Conservation (phyloP, 2,888 invertebrate species). For the Lordiphosa fenestrarum region DNA sequence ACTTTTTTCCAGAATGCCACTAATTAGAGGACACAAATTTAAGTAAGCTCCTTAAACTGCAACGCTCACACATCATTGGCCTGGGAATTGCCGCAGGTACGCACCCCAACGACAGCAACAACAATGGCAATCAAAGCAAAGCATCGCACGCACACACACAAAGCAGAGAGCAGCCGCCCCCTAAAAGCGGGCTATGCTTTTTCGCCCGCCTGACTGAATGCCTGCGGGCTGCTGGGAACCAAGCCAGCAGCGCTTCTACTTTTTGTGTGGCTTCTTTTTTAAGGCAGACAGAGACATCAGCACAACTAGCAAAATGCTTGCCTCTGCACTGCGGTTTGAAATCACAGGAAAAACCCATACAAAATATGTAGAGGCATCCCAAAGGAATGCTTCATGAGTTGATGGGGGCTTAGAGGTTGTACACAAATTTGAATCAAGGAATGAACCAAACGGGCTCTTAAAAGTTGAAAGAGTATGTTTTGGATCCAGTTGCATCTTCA, state of each 20-base stretch:
- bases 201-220: conserved; percentile 50
- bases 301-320: conserved; percentile 31
- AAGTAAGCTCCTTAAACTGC: conserved; percentile 65
- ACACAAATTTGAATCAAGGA: too few species aligned
- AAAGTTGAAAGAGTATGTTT: too few species aligned
- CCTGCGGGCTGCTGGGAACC: conserved; percentile 35
- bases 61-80: conserved; percentile 39
- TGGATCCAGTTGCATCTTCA: too few species aligned
- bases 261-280: conserved; percentile 12
- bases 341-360: conserved; percentile 2
- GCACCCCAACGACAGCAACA: conserved; percentile 24
- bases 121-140: conserved; percentile 46
- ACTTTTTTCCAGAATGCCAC: conserved; percentile 49
- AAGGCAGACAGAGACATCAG: conserved; percentile 3
- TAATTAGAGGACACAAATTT: conserved; percentile 54
- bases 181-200: conserved; percentile 47
- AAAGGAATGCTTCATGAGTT: neutral
- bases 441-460: too few species aligned
- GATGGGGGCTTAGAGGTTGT: too few species aligned
- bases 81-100: conserved; percentile 68
- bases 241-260: conserved; percentile 32
- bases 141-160: conserved; percentile 15
- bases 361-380: conserved; percentile 1
- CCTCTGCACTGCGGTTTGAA: conserved; percentile 32
- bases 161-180: conserved; percentile 34